A percentile compares a stretch with the other conserved stretches of the same genome.
phyloP scores from a whole-genome alignment of 2,113 vertebrate genomes.

The Struthio camelus region DNA sequence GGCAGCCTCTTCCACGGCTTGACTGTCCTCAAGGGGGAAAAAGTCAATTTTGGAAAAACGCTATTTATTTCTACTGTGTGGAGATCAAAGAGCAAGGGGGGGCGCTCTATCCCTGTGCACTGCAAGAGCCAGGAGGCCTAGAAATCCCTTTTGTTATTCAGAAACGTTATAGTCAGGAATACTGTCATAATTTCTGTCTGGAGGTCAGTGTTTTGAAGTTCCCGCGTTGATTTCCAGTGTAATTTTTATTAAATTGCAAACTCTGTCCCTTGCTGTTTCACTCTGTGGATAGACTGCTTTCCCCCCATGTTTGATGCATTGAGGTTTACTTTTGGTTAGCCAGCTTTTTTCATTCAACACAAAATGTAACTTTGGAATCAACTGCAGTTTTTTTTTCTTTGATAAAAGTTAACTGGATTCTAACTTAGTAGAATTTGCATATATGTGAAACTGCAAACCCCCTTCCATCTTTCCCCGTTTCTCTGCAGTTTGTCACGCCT shows the following conservation, averaged over 20 bases:
- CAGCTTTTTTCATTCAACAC: neutral
- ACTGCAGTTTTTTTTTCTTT: neutral
- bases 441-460: neutral
- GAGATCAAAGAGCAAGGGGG: neutral
- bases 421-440: neutral
- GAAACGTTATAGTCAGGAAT: neutral
- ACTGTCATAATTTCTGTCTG: no score
- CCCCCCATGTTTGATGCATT: neutral
- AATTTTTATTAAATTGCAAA: neutral
- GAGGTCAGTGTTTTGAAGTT: neutral
- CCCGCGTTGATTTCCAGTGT: neutral
- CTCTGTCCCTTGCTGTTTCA: neutral
- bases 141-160: neutral
- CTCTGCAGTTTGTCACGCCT: neutral
- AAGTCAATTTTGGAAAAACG: neutral
- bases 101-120: fast-evolving
- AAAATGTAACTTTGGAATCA: neutral
- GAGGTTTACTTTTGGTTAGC: neutral
- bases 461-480: neutral
- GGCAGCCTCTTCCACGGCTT: neutral
- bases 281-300: neutral
- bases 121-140: neutral
- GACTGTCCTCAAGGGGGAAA: neutral
- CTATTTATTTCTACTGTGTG: fast-evolving
- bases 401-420: neutral